These are phyloP conservation scores for Drepanosiphum platanoidis DNA, from an alignment of 2,888 invertebrate species.

Conservation along the genomic window DNA sequence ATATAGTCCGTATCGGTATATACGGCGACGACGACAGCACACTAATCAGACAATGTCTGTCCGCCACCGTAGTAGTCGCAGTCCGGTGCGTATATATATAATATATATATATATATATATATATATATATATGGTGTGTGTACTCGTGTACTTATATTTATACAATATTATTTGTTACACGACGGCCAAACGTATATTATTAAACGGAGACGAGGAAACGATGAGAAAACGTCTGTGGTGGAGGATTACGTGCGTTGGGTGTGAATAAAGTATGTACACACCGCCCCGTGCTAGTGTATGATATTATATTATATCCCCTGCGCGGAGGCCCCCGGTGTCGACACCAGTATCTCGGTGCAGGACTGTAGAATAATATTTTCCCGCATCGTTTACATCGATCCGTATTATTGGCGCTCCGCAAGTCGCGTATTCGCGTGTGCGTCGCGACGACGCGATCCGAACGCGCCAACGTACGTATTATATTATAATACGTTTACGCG, in stretches of 20 bases:
- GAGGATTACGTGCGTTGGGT: constrained; percentile 54
- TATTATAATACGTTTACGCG: too few species aligned
- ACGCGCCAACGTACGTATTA: too few species aligned
- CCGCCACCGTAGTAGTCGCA: not conserved
- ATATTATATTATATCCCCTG: not conserved
- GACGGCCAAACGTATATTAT: not conserved
- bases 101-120: not conserved
- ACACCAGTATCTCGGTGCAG: not conserved
- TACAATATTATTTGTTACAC: too few species aligned
- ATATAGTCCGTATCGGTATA: not conserved
- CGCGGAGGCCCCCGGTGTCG: too few species aligned
- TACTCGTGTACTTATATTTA: too few species aligned
- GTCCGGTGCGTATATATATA: not conserved
- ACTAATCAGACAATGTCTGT: constrained; percentile 49
- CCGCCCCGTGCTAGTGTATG: constrained; percentile 1
- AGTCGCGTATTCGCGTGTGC: too few species aligned
- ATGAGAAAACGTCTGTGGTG: constrained; percentile 33
- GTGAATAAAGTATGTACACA: constrained; percentile 43
- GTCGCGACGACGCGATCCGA: too few species aligned
- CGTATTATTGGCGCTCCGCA: too few species aligned
- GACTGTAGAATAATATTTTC: not conserved
- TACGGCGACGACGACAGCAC: constrained; percentile 44
- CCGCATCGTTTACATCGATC: too few species aligned
- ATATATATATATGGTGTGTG: not conserved
- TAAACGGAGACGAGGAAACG: not conserved